These are phyloP conservation scores for Gopherus flavomarginatus DNA, from an alignment of 2,113 vertebrate species.

Conservation along the genomic window DNA sequence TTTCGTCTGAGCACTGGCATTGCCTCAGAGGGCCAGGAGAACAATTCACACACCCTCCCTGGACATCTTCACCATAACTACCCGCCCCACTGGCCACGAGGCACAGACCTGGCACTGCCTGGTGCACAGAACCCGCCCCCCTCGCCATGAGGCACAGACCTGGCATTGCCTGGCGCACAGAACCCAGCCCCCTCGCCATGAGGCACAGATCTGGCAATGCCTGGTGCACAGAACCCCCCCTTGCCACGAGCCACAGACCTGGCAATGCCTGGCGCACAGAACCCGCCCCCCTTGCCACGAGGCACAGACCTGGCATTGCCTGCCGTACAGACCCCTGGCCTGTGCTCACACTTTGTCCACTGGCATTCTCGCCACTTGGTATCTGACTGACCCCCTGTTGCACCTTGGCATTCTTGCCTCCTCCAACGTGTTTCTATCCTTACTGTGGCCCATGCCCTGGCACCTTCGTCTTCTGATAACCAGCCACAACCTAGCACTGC, in stretches of 20 bases:
- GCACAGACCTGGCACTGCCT: too few species aligned
- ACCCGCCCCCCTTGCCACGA: too few species aligned
- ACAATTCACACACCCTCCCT: background rate
- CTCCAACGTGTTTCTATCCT: too few species aligned
- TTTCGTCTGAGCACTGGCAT: background rate
- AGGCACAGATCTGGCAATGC: too few species aligned
- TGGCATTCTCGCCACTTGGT: background rate
- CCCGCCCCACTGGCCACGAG: background rate
- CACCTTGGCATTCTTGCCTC: background rate
- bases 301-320: too few species aligned
- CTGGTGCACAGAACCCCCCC: too few species aligned
- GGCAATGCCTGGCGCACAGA: too few species aligned
- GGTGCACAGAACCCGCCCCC: too few species aligned
- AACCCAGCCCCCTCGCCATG: accelerated
- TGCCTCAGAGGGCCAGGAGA: background rate
- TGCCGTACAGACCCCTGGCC: background rate
- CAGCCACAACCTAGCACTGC: background rate
- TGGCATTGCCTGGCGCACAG: too few species aligned
- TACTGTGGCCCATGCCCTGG: background rate
- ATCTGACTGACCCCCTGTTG: background rate
- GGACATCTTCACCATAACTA: background rate
- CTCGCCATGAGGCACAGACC: too few species aligned
- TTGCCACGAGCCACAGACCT: too few species aligned
- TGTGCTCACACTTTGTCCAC: background rate
- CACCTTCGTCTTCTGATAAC: background rate